Evolutionary conservation across 1,140 invertebrate species (phyloP).

Genomic region (Hermetia illucens): DNA sequence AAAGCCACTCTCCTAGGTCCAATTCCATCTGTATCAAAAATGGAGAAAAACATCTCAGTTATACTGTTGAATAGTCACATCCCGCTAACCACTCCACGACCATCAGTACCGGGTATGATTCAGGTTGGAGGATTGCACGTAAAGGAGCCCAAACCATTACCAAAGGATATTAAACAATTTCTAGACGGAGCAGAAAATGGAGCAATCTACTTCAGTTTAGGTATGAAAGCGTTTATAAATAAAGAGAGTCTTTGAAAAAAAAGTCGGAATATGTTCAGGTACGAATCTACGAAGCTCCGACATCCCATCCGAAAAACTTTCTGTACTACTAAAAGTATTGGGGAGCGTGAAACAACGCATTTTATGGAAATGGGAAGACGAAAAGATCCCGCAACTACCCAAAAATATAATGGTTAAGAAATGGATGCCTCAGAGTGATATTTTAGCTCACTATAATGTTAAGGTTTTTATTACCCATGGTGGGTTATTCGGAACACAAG

Average conservation of each 20-base stretch:
- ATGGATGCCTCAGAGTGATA: constrained; percentile 50
- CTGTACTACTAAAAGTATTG: constrained; percentile 37
- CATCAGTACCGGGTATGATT: constrained; percentile 32
- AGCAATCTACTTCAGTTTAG: constrained; percentile 42
- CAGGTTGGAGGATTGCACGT: constrained; percentile 37
- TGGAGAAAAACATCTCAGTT: constrained; percentile 35
- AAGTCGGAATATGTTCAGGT: too few species aligned
- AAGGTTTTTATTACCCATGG: constrained; percentile 47
- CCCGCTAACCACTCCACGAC: constrained; percentile 27
- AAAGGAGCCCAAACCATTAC: constrained; percentile 22
- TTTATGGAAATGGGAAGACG: constrained; percentile 47
- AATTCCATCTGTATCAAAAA: constrained; percentile 28
- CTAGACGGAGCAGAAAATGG: constrained; percentile 34
- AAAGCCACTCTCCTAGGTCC: constrained; percentile 7
- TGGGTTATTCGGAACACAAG: constrained; percentile 42
- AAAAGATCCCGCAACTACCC: constrained; percentile 31
- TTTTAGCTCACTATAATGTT: constrained; percentile 42
- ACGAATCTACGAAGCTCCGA: constrained; percentile 29
- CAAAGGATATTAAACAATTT: constrained; percentile 19
- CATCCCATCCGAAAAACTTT: constrained; percentile 31
- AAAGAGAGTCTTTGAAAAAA: background rate
- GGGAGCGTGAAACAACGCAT: constrained; percentile 37
- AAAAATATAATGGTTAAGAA: constrained; percentile 41
- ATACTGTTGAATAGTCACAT: constrained; percentile 35
- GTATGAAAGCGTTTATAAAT: constrained; percentile 11